Base-by-base conservation (phyloP, 2,113 vertebrate genomes). In the Alethe diademata region DNA sequence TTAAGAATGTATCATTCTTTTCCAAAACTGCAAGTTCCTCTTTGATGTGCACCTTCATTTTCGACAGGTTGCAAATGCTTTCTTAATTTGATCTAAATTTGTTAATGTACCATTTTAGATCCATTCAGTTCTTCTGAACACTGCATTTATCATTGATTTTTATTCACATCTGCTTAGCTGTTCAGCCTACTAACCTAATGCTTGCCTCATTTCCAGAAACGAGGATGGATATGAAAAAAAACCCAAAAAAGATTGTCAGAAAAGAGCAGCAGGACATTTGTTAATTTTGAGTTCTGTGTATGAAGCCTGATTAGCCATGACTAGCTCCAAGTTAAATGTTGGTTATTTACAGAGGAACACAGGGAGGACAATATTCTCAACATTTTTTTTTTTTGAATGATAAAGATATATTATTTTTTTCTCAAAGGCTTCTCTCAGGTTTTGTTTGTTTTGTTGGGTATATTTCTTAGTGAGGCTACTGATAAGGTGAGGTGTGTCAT, bases 31-130 rank as follows among this genome's bases (percentile, higher is more conserved):
- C 19, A 84, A 87, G 62, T 92, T 70, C 61, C 28, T 65, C 31
- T 93, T 92, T 88, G 64, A 86, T 95, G 81, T 95, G 67, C 54
- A 85, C 50, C 70, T 31, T 95, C 69, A 78, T 91, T 95, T 96
- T 97, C 69, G 61, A 72, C 86, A 97, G 93, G 91, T 94, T 97
- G 86, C 40, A 97, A 82, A 95, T 94, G 97, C 73, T 95, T 89
- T 96, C 81, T 93, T 97, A 91, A 96, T 85, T 90, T 73, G 29
- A 29, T 92, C 51, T 89, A 69, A 97, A 95, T 92, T 95, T 67
- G 6, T 83, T 87, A 79, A 79, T 80, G 66, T 47, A 42, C 66
- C 42, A 76, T 84, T 92, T 86, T 82, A 87, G 67, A 93, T 93
- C 87, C 78, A 78, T 89, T 94, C 71, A 47, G 50, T 83, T 88